Conservation (phyloP, 2,113 vertebrate species). For the Tor tambroides region DNA sequence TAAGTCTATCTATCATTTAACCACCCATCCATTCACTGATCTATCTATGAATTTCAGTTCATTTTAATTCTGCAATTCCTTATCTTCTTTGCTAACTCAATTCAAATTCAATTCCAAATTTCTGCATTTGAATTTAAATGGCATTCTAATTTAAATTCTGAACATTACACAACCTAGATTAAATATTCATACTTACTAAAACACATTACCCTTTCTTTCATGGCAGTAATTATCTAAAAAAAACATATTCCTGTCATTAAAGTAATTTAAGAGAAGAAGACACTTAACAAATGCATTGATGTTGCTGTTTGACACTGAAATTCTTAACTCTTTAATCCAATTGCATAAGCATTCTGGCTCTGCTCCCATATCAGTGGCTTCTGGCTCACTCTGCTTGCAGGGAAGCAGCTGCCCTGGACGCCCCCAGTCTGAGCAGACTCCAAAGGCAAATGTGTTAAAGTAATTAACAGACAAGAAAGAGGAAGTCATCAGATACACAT, state of each 20-base stretch:
- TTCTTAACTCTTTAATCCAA: background rate
- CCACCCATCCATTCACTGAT: background rate
- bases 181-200: background rate
- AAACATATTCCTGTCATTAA: background rate
- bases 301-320: background rate
- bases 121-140: background rate
- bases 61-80: background rate
- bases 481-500: conserved; percentile 81
- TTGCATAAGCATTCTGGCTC: conserved; percentile 35
- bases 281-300: background rate
- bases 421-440: conserved; percentile 36
- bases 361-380: conserved; percentile 1
- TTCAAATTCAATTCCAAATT: background rate
- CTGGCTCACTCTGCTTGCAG: background rate
- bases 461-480: conserved; percentile 76
- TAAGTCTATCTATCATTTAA: background rate
- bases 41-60: background rate
- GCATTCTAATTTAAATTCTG: background rate
- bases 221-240: background rate
- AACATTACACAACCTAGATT: background rate
- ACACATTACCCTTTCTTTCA: background rate
- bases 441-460: conserved; percentile 76
- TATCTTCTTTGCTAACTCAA: background rate
- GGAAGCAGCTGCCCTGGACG: conserved; percentile 42
- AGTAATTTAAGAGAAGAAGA: background rate